Evolutionary conservation across 2,113 vertebrate genomes (phyloP).

Genomic region (Plestiodon gilberti): DNA sequence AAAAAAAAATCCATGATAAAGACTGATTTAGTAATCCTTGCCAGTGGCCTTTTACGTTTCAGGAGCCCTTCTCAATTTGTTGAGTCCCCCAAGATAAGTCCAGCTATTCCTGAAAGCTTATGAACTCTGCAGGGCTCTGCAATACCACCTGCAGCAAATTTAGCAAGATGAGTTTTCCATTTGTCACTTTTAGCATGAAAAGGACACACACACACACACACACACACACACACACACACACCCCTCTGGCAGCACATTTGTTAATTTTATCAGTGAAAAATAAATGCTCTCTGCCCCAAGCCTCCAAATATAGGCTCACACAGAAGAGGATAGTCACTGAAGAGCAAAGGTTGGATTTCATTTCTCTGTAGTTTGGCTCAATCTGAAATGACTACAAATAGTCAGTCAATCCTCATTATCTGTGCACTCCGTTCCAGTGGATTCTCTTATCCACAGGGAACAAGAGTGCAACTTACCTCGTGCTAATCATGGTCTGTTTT

Average conservation of each 20-base stretch:
- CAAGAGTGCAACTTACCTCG: no score
- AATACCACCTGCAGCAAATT: neutral
- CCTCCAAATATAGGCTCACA: neutral
- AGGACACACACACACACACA: neutral
- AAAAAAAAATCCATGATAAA: conserved; percentile 14
- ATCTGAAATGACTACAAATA: neutral
- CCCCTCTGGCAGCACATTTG: neutral
- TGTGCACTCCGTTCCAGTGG: no score
- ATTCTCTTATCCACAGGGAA: no score
- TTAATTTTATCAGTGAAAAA: conserved; percentile 25
- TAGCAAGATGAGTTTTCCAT: conserved; percentile 9
- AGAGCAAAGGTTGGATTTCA: neutral
- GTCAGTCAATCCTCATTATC: no score
- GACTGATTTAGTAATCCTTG: conserved; percentile 14
- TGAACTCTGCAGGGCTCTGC: neutral
- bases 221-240: no score
- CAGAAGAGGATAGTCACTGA: neutral
- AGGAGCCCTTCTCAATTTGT: conserved; percentile 18
- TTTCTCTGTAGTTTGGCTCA: rapidly evolving
- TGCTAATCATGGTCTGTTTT: no score
- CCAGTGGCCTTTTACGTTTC: conserved; percentile 21
- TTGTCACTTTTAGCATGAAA: neutral
- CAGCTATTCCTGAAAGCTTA: conserved; percentile 41
- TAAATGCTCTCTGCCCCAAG: neutral
- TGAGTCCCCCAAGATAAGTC: conserved; percentile 21